phyloP scores from a whole-genome alignment of 2,797 vertebrate genomes.

The Ibycter americanus region DNA sequence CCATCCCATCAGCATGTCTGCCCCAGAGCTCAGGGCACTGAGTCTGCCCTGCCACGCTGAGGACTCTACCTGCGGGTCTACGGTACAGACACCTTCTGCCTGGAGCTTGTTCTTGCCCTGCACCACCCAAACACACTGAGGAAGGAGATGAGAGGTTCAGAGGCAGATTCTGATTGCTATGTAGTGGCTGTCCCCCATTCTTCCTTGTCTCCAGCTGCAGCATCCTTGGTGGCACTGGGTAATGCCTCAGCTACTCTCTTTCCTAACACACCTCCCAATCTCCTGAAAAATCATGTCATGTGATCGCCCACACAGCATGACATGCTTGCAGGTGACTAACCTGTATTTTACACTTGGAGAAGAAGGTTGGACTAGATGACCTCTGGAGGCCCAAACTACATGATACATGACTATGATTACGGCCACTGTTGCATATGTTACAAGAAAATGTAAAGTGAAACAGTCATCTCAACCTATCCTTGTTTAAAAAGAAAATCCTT shows the following conservation, averaged over 20 bases:
- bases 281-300: background rate
- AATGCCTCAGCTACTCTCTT: background rate
- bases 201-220: background rate
- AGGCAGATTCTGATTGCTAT: background rate
- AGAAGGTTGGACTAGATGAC: background rate
- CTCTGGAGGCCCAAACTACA: background rate
- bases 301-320: background rate
- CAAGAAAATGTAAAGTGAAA: background rate
- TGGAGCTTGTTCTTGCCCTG: background rate
- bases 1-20: background rate
- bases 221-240: background rate
- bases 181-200: accelerated
- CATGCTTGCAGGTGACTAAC: background rate
- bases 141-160: background rate
- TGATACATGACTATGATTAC: background rate
- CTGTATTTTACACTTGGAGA: background rate
- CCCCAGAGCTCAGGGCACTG: background rate
- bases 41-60: background rate
- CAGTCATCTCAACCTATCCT: background rate
- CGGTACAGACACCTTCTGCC: background rate
- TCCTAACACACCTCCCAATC: background rate
- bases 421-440: background rate
- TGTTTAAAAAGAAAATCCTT: background rate
- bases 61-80: background rate
- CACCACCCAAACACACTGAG: background rate